Evolutionary conservation across 1,140 invertebrate genomes (phyloP).

Genomic region (Lordiphosa stackelbergi): DNA sequence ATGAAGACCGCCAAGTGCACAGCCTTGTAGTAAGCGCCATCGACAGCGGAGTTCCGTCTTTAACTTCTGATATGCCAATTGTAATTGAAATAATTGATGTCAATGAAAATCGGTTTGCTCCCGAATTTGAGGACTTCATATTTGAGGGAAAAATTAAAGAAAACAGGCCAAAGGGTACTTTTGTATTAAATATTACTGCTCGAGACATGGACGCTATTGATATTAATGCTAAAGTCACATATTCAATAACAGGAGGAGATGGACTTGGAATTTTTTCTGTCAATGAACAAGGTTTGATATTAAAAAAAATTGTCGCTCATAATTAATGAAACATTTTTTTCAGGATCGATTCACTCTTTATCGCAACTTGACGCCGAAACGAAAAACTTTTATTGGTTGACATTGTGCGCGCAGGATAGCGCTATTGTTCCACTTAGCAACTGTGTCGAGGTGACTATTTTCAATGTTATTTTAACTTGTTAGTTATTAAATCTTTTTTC

Average conservation of each 20-base stretch:
- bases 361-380: conserved; percentile 92
- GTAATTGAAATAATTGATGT: conserved; percentile 95
- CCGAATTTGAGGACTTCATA: conserved; percentile 90
- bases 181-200: conserved; percentile 87
- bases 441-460: conserved; percentile 84
- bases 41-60: conserved; percentile 86
- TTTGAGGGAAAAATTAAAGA: conserved; percentile 84
- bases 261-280: conserved; percentile 94
- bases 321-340: conserved; percentile 28
- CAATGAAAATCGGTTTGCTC: conserved; percentile 92
- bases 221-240: conserved; percentile 87
- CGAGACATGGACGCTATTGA: conserved; percentile 87
- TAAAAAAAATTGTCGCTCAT: background rate
- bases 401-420: conserved; percentile 93
- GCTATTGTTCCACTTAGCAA: conserved; percentile 91
- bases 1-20: conserved; percentile 92
- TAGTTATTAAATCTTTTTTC: background rate
- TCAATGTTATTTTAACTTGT: background rate
- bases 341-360: conserved; percentile 90
- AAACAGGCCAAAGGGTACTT: conserved; percentile 85
- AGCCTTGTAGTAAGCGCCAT: conserved; percentile 89
- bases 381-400: conserved; percentile 93
- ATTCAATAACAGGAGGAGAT: conserved; percentile 91
- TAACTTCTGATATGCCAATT: conserved; percentile 86
- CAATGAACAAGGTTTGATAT: conserved; percentile 89